phyloP scores from a whole-genome alignment of 2,888 invertebrate genomes.

The Conomelus anceps region DNA sequence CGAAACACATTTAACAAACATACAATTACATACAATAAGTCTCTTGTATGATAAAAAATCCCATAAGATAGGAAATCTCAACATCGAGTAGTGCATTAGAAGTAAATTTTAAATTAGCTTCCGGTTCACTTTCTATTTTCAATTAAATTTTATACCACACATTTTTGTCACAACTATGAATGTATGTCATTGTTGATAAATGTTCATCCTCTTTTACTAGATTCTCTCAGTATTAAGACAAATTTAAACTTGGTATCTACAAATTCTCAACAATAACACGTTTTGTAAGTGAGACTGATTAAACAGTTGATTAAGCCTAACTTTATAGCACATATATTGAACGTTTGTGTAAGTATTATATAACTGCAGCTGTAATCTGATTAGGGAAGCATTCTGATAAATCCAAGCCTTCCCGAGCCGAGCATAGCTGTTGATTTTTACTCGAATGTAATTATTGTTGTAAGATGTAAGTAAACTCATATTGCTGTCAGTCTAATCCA shows the following conservation, averaged over 20 bases:
- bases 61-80: no score
- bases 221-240: neutral
- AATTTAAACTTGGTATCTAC: neutral
- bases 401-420: neutral
- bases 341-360: neutral
- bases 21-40: no score
- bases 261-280: no score
- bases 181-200: no score
- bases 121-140: no score
- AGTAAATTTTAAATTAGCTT: no score
- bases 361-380: neutral
- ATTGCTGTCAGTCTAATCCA: neutral
- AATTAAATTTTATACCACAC: no score
- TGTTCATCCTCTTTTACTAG: no score
- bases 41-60: no score
- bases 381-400: neutral
- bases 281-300: neutral
- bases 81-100: no score
- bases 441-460: neutral
- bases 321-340: neutral
- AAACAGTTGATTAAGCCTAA: neutral
- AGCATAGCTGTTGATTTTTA: neutral
- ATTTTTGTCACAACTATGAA: no score
- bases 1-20: no score
- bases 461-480: neutral